These are phyloP conservation scores for Tricholauxania praeusta DNA, from an alignment of 2,888 invertebrate species.

Conservation along the genomic window DNA sequence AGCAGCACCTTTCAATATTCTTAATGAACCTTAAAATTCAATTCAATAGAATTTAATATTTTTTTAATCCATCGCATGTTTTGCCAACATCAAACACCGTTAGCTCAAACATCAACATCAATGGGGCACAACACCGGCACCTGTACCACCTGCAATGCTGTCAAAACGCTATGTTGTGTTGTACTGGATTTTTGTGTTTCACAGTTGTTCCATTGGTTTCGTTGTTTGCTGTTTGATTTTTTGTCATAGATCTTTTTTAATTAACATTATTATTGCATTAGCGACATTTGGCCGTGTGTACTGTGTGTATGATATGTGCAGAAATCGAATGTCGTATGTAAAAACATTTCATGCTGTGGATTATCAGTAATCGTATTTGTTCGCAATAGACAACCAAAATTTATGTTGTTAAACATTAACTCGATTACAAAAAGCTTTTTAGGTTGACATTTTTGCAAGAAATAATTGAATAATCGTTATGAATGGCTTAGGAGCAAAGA, in stretches of 20 bases:
- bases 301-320: neutral
- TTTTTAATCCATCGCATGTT: conserved; percentile 6
- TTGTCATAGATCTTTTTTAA: conserved; percentile 29
- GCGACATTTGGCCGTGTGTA: conserved; percentile 18
- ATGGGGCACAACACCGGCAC: no score
- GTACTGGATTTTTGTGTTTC: no score
- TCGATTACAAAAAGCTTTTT: conserved; percentile 15
- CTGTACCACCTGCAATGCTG: no score
- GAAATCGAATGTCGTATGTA: neutral
- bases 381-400: conserved; percentile 1
- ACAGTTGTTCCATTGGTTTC: neutral
- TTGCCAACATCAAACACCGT: no score
- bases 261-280: conserved; percentile 41
- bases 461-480: neutral
- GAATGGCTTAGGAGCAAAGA: conserved; percentile 8
- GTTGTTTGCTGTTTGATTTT: conserved; percentile 12
- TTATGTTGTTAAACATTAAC: conserved; percentile 13
- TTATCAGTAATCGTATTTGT: conserved; percentile 24
- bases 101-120: neutral
- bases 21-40: conserved; percentile 31
- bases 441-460: conserved; percentile 15
- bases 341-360: conserved; percentile 13
- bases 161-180: no score
- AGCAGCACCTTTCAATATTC: neutral
- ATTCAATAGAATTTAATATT: conserved; percentile 15